Evolutionary conservation across 2,888 invertebrate genomes (phyloP).

Genomic region (Melinaea menophilus): DNA sequence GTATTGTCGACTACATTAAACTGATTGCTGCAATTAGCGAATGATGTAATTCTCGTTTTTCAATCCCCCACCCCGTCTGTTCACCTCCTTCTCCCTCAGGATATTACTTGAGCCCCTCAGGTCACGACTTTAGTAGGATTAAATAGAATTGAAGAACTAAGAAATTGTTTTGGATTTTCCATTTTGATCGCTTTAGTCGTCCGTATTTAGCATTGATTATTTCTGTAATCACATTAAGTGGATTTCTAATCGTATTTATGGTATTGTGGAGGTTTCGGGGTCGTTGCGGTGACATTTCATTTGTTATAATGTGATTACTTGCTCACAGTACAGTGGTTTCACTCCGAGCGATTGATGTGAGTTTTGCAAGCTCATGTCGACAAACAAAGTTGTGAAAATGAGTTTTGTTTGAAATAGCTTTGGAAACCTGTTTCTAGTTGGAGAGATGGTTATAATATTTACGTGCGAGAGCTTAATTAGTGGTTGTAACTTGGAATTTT

Average conservation of each 20-base stretch:
- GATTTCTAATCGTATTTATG: slow-evolving; percentile 61
- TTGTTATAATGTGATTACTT: slow-evolving; percentile 32
- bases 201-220: slow-evolving; percentile 51
- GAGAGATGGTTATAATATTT: slow-evolving; percentile 21
- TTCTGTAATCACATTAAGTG: slow-evolving; percentile 64
- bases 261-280: slow-evolving; percentile 37
- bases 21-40: slow-evolving; percentile 77
- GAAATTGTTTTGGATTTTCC: slow-evolving; percentile 69
- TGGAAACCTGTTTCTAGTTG: slow-evolving; percentile 22
- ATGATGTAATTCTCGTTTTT: slow-evolving; percentile 76
- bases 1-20: slow-evolving; percentile 75
- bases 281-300: slow-evolving; percentile 34
- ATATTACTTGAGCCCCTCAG: slow-evolving; percentile 71
- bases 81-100: slow-evolving; percentile 48
- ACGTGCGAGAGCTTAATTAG: slow-evolving; percentile 2
- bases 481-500: too few species aligned
- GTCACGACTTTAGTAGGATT: slow-evolving; percentile 65
- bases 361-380: slow-evolving; percentile 25
- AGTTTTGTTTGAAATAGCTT: slow-evolving; percentile 29
- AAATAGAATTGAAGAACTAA: slow-evolving; percentile 72
- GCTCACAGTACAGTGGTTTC: slow-evolving; percentile 25
- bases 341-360: slow-evolving; percentile 26
- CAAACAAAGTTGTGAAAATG: slow-evolving; percentile 30
- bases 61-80: slow-evolving; percentile 49
- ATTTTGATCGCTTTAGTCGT: slow-evolving; percentile 44